Evolutionary conservation across 2,113 vertebrate genomes (phyloP).

Genomic region (Tupaia tana): DNA sequence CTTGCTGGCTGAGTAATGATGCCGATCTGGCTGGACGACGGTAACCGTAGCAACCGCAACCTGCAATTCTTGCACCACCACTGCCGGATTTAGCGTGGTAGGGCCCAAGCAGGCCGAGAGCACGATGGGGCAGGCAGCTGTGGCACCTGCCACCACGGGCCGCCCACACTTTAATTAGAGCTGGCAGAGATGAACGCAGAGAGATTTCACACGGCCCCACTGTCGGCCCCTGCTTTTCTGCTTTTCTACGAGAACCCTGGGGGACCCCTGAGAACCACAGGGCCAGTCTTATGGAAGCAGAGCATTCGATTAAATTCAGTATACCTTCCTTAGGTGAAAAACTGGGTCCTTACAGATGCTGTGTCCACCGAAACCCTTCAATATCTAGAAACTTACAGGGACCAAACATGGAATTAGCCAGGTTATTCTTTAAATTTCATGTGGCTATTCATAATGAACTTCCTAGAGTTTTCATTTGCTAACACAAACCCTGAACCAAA

Average conservation of each 20-base stretch:
- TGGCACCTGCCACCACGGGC: constrained; percentile 88
- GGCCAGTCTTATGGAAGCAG: neutral
- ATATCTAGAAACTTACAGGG: constrained; percentile 44
- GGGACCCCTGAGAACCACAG: constrained; percentile 4
- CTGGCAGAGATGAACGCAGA: constrained; percentile 89
- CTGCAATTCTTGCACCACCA: constrained; percentile 86
- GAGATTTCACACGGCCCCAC: constrained; percentile 77
- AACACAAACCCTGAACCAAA: constrained; percentile 58
- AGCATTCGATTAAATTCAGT: neutral
- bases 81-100: constrained; percentile 88
- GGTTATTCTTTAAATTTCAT: constrained; percentile 57
- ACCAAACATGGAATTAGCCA: constrained; percentile 67
- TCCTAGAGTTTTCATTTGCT: constrained; percentile 58
- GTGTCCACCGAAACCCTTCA: constrained; percentile 18
- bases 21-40: constrained; percentile 82
- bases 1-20: constrained; percentile 86
- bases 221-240: constrained; percentile 55
- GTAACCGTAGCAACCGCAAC: constrained; percentile 92
- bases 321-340: constrained; percentile 43
- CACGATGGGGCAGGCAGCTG: constrained; percentile 86
- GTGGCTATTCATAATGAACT: constrained; percentile 67
- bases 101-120: constrained; percentile 87
- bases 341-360: neutral
- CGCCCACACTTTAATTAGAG: constrained; percentile 86
- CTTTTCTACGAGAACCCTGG: neutral